Evolutionary conservation across 2,113 vertebrate species (phyloP).

Genomic region (Chionodraco myersi): DNA sequence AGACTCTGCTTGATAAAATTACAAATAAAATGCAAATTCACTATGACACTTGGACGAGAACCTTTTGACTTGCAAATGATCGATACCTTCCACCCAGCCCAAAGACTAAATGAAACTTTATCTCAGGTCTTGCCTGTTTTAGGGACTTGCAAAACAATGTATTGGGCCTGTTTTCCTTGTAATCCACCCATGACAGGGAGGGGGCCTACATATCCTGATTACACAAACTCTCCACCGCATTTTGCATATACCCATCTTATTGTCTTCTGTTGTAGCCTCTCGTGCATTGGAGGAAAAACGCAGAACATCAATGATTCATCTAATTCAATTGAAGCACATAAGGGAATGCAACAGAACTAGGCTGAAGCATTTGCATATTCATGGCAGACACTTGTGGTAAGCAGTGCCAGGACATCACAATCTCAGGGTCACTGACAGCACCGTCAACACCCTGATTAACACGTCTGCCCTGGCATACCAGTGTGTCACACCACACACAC

Average conservation of each 20-base stretch:
- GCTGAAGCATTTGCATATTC: conserved; percentile 24
- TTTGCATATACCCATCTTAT: background rate
- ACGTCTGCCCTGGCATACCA: conserved; percentile 26
- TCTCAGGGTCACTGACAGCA: conserved; percentile 57
- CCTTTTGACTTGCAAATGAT: too few relatives aligned
- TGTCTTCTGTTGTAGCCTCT: background rate
- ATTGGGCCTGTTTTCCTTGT: too few relatives aligned
- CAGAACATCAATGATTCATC: background rate
- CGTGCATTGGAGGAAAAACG: background rate
- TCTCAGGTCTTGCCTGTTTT: too few relatives aligned
- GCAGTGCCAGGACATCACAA: conserved; percentile 14
- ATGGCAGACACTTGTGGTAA: conserved; percentile 15
- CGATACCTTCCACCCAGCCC: too few relatives aligned
- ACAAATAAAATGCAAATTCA: too few relatives aligned
- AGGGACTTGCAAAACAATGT: too few relatives aligned
- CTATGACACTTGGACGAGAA: too few relatives aligned
- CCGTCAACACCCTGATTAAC: conserved; percentile 57
- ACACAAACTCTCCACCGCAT: background rate
- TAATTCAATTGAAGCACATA: background rate
- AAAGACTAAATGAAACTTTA: too few relatives aligned
- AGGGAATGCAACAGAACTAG: background rate
- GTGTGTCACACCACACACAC: conserved; percentile 11
- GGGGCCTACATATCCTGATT: background rate
- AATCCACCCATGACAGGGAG: too few relatives aligned
- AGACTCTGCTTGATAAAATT: too few relatives aligned